Percentiles rank a stretch among this genome's conserved stretches.
phyloP scores from a whole-genome alignment of 2,113 vertebrate species.

The Hirundichthys speculiger region DNA sequence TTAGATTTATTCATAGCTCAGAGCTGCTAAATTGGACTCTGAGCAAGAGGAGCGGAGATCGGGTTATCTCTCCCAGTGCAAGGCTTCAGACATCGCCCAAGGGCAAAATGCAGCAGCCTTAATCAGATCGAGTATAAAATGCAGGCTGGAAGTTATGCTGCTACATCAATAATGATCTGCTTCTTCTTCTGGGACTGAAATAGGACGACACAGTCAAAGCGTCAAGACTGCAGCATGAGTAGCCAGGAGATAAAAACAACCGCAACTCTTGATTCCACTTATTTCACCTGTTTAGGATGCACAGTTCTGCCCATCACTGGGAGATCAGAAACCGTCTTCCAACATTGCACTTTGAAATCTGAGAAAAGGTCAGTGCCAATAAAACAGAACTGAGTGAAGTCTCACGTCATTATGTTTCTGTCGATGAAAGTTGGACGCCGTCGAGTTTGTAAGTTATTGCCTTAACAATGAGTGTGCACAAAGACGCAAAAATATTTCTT shows the following conservation, averaged over 20 bases:
- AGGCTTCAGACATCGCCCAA: slow-evolving; percentile 62
- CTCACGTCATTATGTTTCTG: no score
- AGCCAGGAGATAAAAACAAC: slow-evolving; percentile 11
- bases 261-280: no score
- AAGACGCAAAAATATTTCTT: no score
- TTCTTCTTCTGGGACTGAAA: slow-evolving; percentile 42
- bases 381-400: no score
- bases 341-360: no score
- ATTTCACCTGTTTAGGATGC: no score
- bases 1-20: slow-evolving; percentile 73
- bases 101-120: slow-evolving; percentile 62
- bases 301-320: no score
- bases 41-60: slow-evolving; percentile 57
- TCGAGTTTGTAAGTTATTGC: no score
- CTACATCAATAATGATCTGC: slow-evolving; percentile 52
- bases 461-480: no score
- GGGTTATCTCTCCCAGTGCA: slow-evolving; percentile 52
- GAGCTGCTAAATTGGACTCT: slow-evolving; percentile 66
- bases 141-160: slow-evolving; percentile 62
- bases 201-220: slow-evolving; percentile 21
- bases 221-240: slow-evolving; percentile 5
- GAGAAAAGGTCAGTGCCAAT: no score
- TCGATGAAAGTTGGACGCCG: no score
- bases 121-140: slow-evolving; percentile 70
- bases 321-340: no score